phyloP scores from a whole-genome alignment of 2,113 vertebrate species.

The Synchiropus splendidus region DNA sequence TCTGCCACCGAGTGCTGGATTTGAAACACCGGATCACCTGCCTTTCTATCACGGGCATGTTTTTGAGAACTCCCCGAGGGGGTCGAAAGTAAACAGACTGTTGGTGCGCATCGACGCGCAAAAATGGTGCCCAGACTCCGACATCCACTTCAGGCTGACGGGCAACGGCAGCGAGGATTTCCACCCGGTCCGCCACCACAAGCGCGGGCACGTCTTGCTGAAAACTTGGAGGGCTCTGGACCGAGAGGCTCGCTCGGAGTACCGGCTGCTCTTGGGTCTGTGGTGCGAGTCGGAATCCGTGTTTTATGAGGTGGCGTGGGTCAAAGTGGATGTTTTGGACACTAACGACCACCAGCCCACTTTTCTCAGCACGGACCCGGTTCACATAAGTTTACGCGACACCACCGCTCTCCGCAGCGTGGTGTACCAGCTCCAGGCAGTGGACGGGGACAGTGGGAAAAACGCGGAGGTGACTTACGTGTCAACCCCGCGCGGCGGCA shows the following conservation, averaged over 20 bases:
- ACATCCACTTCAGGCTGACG: constrained; percentile 67
- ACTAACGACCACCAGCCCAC: constrained; percentile 77
- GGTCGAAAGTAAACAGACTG: constrained; percentile 74
- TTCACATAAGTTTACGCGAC: constrained; percentile 71
- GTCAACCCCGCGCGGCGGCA: constrained; percentile 65
- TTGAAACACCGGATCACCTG: constrained; percentile 39
- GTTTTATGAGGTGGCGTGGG: constrained; percentile 57
- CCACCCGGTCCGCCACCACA: constrained; percentile 71
- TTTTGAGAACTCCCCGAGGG: constrained; percentile 75
- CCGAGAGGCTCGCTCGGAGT: constrained; percentile 69
- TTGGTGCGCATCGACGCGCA: constrained; percentile 69
- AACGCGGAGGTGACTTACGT: constrained; percentile 77
- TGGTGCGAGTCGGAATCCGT: constrained; percentile 57
- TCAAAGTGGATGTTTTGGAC: constrained; percentile 78
- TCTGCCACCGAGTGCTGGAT: constrained; percentile 46
- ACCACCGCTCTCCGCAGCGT: constrained; percentile 71
- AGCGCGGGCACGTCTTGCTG: constrained; percentile 67
- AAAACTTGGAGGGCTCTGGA: constrained; percentile 72
- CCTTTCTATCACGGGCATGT: constrained; percentile 76
- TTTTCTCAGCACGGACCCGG: constrained; percentile 48
- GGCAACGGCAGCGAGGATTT: constrained; percentile 75
- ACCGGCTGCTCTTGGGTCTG: constrained; percentile 65
- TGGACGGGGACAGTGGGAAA: constrained; percentile 72
- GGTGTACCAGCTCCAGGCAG: constrained; percentile 66
- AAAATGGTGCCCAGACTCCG: constrained; percentile 71